Base-by-base conservation (phyloP, 2,888 invertebrate species). In the Cacoxenus indagator region DNA sequence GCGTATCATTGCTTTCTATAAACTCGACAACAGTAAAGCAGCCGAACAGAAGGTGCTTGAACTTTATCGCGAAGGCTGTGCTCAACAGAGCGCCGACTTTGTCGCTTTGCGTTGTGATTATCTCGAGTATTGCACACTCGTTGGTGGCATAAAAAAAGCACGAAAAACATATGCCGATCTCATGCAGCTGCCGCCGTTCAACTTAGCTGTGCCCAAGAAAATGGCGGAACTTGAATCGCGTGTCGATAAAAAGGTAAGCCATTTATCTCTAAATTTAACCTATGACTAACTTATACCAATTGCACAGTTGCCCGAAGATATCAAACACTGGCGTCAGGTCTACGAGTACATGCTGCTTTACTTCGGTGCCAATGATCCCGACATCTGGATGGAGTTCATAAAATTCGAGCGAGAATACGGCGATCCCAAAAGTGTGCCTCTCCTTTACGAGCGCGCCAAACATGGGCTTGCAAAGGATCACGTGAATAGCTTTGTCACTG, bases 311-410 rank as follows among this genome's bases (percentile, higher is more conserved):
- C 70, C 74, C 4, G 83, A 86, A 0, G 90, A 90, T 76, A 74
- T 89, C 0, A 90, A 90, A 73, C 86, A 87, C 69, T 89, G 91
- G 74, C 90, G 92, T 64, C 89, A 90, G 81, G 92, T 91, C 74
- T 91, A 91, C 83, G 92, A 93, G 82, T 90, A 91, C 73, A 90
- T 92, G 37, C 89, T 91, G 17, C 88, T 90, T 67, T 92, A 93
- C 73, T 93, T 94, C 86, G 95, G 95, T 0, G 89, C 89, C 76
- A 89, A 88, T 3, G 90, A 91, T 83, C 88, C 91, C 4, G 91
- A 92, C 71, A 89, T 95, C 17, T 96, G 95, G 95, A 89, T 93
- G 75, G 91, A 93, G 77, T 93, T 92, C 79, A 91, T 95, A 65
- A 89, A 90, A 70, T 93, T 94, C 86, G 94, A 94, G 89, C 90